These are phyloP conservation scores for Anastatus disparis DNA, from an alignment of 1,140 invertebrate species.

Conservation along the genomic window DNA sequence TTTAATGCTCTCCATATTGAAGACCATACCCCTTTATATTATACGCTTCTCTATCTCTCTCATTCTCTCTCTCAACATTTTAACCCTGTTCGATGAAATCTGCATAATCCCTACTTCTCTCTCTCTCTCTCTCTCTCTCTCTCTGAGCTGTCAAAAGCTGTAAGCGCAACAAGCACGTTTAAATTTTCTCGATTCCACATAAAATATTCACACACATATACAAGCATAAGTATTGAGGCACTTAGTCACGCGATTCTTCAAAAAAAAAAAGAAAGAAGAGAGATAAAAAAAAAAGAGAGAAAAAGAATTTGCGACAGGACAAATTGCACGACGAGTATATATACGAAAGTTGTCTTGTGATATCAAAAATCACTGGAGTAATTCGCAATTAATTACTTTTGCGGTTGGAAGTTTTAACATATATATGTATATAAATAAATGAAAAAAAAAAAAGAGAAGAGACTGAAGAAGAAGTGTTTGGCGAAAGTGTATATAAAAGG, in stretches of 20 bases:
- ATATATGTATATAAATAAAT: too few species aligned
- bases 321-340: background rate
- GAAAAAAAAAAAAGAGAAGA: too few species aligned
- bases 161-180: background rate
- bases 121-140: too few species aligned
- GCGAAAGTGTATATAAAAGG: too few species aligned
- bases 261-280: background rate
- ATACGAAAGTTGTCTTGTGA: background rate
- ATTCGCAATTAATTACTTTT: conserved; percentile 35
- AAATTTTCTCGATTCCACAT: background rate
- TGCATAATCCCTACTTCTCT: background rate
- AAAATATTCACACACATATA: background rate
- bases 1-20: conserved; percentile 2
- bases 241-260: background rate
- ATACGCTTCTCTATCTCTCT: too few species aligned
- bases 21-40: background rate
- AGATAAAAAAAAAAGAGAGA: background rate
- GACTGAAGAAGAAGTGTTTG: too few species aligned
- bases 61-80: too few species aligned
- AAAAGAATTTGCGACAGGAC: too few species aligned
- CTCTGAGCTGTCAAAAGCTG: background rate
- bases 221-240: background rate
- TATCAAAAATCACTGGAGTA: conserved; percentile 26
- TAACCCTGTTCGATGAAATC: too few species aligned
- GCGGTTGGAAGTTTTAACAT: too few species aligned